Evolutionary conservation across 1,140 invertebrate species (phyloP).

Genomic region (Drosophila varians): DNA sequence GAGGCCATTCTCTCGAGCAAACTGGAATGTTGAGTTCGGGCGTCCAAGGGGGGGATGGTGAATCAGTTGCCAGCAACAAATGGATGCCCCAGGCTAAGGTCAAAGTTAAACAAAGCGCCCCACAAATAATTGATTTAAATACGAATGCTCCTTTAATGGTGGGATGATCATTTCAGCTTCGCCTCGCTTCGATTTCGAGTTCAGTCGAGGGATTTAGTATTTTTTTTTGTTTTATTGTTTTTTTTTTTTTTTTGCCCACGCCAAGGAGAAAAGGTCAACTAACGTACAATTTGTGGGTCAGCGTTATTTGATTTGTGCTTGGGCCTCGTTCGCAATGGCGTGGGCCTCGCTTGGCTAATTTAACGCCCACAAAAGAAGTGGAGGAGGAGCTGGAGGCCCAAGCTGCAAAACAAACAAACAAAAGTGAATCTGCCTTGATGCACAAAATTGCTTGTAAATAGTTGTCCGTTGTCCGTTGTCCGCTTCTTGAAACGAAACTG

Average conservation of each 20-base stretch:
- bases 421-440: conserved; percentile 77
- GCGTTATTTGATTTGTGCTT: conserved; percentile 79
- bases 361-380: conserved; percentile 76
- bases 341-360: conserved; percentile 70
- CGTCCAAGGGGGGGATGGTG: conserved; percentile 1
- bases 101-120: conserved; percentile 78
- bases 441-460: conserved; percentile 75
- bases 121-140: conserved; percentile 83
- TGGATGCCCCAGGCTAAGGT: conserved; percentile 74
- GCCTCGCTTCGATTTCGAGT: conserved; percentile 18
- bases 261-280: conserved; percentile 73
- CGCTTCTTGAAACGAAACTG: conserved; percentile 74
- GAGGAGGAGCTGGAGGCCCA: conserved; percentile 20
- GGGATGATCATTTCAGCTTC: conserved; percentile 44
- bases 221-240: conserved; percentile 2
- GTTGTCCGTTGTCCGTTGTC: conserved; percentile 37
- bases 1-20: conserved; percentile 50
- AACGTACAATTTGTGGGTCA: conserved; percentile 82
- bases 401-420: conserved; percentile 62
- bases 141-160: conserved; percentile 65
- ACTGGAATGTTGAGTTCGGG: conserved; percentile 69
- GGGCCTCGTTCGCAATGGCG: conserved; percentile 56
- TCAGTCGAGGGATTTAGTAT: conserved; percentile 6
- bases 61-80: conserved; percentile 45
- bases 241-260: conserved; percentile 29